phyloP scores from a whole-genome alignment of 2,888 invertebrate genomes.

The Acronicta aceris region DNA sequence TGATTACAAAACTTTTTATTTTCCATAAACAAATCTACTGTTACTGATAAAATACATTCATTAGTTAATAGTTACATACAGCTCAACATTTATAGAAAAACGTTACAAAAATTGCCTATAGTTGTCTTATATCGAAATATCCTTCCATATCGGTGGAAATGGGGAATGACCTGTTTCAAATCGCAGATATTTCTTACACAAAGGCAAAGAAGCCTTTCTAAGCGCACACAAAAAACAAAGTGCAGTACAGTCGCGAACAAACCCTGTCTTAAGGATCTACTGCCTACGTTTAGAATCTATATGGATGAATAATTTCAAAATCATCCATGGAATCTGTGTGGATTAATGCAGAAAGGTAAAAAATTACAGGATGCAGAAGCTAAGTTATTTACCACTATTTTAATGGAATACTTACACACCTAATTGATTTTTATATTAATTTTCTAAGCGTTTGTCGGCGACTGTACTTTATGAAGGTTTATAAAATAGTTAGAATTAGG shows the following conservation, averaged over 20 bases:
- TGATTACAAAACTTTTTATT: constrained; percentile 73
- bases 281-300: constrained; percentile 2
- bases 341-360: constrained; percentile 14
- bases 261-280: constrained; percentile 9
- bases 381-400: constrained; percentile 16
- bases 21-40: constrained; percentile 68
- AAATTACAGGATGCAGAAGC: constrained; percentile 48
- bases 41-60: constrained; percentile 52
- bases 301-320: no score
- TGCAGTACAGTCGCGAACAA: constrained; percentile 61
- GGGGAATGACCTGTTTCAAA: not conserved
- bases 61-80: constrained; percentile 43
- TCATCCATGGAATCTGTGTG: not conserved
- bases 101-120: constrained; percentile 38
- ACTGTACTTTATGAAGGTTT: constrained; percentile 58
- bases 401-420: constrained; percentile 5
- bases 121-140: constrained; percentile 1
- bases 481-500: constrained; percentile 71
- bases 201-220: constrained; percentile 19
- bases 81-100: constrained; percentile 56
- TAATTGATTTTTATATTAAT: not conserved
- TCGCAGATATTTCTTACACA: constrained; percentile 5
- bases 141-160: constrained; percentile 12
- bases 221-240: constrained; percentile 20
- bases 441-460: constrained; percentile 49